A percentile compares a stretch with the other conserved stretches of the same genome.
Conservation (phyloP, 2,797 vertebrate genomes). For the Poecilia picta region DNA sequence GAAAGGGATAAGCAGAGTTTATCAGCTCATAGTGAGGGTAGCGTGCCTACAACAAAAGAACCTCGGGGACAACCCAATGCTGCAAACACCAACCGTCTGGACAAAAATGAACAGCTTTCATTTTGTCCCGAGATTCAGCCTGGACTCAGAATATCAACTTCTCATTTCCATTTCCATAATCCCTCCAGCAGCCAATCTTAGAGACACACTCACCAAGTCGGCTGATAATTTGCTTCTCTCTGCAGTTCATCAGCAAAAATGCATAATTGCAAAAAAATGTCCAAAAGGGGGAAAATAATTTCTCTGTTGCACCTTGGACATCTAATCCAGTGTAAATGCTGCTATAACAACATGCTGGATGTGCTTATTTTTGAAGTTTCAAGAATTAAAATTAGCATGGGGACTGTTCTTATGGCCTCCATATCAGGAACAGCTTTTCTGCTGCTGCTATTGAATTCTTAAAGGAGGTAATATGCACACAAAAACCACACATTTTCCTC, state of each 20-base stretch:
- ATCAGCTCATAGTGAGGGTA: neutral
- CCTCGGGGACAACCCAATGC: neutral
- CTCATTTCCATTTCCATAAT: conserved; percentile 61
- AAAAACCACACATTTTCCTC: conserved; percentile 3
- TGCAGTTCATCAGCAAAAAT: conserved; percentile 54
- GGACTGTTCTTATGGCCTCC: conserved; percentile 17
- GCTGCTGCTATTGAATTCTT: conserved; percentile 1
- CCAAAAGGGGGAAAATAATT: conserved; percentile 35
- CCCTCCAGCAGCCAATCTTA: conserved; percentile 60
- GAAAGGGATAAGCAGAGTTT: conserved; percentile 1
- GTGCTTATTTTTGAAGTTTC: conserved; percentile 40
- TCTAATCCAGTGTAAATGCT: conserved; percentile 19
- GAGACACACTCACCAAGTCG: conserved; percentile 43
- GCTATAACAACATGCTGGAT: conserved; percentile 39
- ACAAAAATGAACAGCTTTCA: conserved; percentile 3
- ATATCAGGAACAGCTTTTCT: conserved; percentile 26
- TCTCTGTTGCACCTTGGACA: conserved; percentile 28
- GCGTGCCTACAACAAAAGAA: neutral
- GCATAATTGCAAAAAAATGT: conserved; percentile 54
- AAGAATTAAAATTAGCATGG: conserved; percentile 49
- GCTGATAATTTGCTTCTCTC: conserved; percentile 60
- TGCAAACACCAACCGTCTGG: neutral
- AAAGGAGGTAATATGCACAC: neutral
- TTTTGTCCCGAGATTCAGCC: conserved; percentile 20
- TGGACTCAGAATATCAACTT: conserved; percentile 35